Evolutionary conservation across 2,797 vertebrate genomes (phyloP).

Genomic region (Gambusia yucatana): DNA sequence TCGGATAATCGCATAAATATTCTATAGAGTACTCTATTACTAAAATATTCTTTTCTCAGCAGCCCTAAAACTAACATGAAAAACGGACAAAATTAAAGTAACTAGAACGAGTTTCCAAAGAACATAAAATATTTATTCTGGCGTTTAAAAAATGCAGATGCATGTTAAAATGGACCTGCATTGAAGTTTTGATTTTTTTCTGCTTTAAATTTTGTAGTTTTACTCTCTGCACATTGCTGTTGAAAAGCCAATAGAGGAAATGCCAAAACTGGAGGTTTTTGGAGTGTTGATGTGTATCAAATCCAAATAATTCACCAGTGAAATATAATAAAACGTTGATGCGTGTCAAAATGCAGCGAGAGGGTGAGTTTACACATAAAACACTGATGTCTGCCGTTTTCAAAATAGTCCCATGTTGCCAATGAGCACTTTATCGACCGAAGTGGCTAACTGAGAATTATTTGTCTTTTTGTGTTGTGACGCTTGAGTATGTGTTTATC

Average conservation of each 20-base stretch:
- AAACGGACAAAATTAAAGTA: neutral
- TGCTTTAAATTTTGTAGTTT: neutral
- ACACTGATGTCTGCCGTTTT: neutral
- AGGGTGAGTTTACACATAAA: neutral
- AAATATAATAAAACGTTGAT: neutral
- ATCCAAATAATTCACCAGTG: neutral
- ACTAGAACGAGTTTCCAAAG: neutral
- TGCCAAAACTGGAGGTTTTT: neutral
- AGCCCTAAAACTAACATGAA: neutral
- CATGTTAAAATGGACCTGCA: neutral
- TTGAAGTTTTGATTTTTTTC: neutral
- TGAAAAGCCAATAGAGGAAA: neutral
- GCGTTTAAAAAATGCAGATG: neutral
- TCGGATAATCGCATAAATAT: too few relatives aligned
- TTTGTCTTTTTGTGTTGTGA: conserved; percentile 4
- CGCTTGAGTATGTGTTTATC: neutral
- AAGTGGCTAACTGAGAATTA: neutral
- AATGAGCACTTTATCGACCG: neutral
- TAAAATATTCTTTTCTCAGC: too few relatives aligned
- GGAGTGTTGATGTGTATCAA: neutral
- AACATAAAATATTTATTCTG: neutral
- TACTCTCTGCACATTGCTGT: neutral
- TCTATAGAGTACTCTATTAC: too few relatives aligned
- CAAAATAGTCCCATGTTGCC: neutral
- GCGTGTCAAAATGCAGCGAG: neutral